Evolutionary conservation across 2,888 invertebrate species (phyloP), one percentile per base, ranked within the genome.

Genomic region (Steinernema hermaphroditum): DNA sequence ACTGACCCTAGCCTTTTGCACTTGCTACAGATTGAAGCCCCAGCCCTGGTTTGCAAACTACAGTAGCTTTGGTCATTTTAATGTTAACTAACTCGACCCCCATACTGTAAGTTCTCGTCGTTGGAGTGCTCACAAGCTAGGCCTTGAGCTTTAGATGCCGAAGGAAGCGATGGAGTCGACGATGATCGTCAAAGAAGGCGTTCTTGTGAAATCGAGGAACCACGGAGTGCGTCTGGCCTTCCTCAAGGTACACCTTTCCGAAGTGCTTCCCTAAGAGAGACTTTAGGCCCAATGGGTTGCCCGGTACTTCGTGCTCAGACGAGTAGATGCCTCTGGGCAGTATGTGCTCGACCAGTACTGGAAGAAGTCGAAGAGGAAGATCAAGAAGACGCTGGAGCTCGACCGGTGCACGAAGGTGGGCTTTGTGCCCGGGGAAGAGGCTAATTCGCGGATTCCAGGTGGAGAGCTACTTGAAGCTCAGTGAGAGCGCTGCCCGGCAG

Each of bases 221-320:
- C 71, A 54, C 32, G 71, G 71, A 32, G 37, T 71, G 22, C 71
- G 71, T 8, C 37, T 71, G 6, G 54, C 71, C 16, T 34, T 71
- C 19, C 37, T 71, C 19, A 71, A 71, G 71, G 71, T 71, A 19
- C n/a, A 32, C 9, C 16, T 12, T 32, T 12, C n/a, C 46, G 43
- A 12, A 16, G 9, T 41, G 43, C 16, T 8, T 12, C 16, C 43
- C 8, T 41, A 12, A 14, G 14, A n/a, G 22, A 49, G 4, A 8
- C 27, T 71, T 54, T 37, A 71, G 71, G 27, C 71, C 16, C 50
- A 71, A 22, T 71, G 71, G 71, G 71, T 57, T 6, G 50, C 54
- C n/a, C 71, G 57, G 14, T 71, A 71, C 32, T 71, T 71, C 41
- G 50, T 54, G 37, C 50, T 71, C 6, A 54, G 71, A 12, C 29